Base-by-base conservation (phyloP, 2,113 vertebrate genomes). In the Miniopterus natalensis region DNA sequence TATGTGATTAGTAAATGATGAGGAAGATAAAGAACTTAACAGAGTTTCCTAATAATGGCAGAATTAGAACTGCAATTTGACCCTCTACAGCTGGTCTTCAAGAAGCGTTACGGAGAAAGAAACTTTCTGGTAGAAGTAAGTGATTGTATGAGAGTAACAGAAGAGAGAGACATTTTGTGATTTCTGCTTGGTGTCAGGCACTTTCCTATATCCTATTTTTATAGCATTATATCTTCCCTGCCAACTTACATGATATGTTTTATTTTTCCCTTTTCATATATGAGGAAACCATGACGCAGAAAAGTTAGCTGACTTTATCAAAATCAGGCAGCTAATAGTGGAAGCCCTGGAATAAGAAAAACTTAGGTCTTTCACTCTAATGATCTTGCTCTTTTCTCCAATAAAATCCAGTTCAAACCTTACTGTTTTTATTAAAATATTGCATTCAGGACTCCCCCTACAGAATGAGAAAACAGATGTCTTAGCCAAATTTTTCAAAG, bases 221-320 rank as follows among this genome's bases (percentile, higher is more conserved):
- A 55, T 40, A 73, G 27, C 53, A 65, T 73, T 63, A 18, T 77
- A 31, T 78, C 11, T 21, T 88, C 11, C 42, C 14, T 91, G 83
- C 17, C 47, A 75, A 70, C 10, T 25, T 75, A n/a, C 18, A 12
- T 42, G 23, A 7, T 79, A 61, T 59, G 40, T 63, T 94, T 93
- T 73, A 88, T 73, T 78, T 31, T 84, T 73, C 31, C 7, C 15
- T 51, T 42, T 63, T 74, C 53, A 83, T 45, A 88, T 70, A 78
- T 36, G 80, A 92, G 47, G 40, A 84, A 95, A 87, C 75, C 53
- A 49, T 88, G 81, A 92, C 25, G 92, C 70, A 88, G 88, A 73
- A 81, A 94, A 73, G 9, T 65, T 40, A 95, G 11, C 14, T 80
- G 63, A 66, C 29, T 79, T 87, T 84, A 17, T 91, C 49, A 95